phyloP scores from a whole-genome alignment of 2,888 invertebrate species.

The Scaptodrosophila latifasciaeformis region DNA sequence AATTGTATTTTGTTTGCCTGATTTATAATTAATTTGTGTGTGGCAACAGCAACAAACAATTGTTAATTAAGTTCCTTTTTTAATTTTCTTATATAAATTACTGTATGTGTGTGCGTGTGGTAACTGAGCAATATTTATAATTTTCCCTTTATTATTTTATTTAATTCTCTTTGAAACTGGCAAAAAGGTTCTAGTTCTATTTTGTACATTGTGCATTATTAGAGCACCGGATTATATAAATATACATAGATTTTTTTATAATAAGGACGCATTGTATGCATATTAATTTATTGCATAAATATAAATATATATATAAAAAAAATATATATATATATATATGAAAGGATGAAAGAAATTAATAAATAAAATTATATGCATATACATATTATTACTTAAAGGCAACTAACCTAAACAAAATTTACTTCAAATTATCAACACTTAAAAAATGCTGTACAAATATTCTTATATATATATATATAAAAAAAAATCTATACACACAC shows the following conservation, averaged over 20 bases:
- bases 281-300: conserved; percentile 53
- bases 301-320: conserved; percentile 49
- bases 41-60: conserved; percentile 13
- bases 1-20: too few species aligned
- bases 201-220: conserved; percentile 47
- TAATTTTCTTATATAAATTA: conserved; percentile 3
- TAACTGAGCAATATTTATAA: conserved; percentile 53
- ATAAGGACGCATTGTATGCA: conserved; percentile 51
- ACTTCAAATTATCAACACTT: conserved; percentile 51
- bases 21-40: neutral
- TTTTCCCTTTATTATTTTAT: conserved; percentile 25
- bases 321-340: conserved; percentile 43
- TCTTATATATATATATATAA: conserved; percentile 35
- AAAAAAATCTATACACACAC: conserved; percentile 38
- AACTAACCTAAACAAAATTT: conserved; percentile 51
- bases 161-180: conserved; percentile 21
- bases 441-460: conserved; percentile 65
- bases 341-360: conserved; percentile 12
- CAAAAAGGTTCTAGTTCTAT: conserved; percentile 20
- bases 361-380: conserved; percentile 25
- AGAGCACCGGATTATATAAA: conserved; percentile 36
- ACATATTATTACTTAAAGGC: conserved; percentile 46
- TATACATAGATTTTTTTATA: conserved; percentile 26
- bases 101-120: conserved; percentile 24
- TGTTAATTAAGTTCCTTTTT: conserved; percentile 59